Conservation (phyloP, 1,140 invertebrate species). For the Pectinophora gossypiella region DNA sequence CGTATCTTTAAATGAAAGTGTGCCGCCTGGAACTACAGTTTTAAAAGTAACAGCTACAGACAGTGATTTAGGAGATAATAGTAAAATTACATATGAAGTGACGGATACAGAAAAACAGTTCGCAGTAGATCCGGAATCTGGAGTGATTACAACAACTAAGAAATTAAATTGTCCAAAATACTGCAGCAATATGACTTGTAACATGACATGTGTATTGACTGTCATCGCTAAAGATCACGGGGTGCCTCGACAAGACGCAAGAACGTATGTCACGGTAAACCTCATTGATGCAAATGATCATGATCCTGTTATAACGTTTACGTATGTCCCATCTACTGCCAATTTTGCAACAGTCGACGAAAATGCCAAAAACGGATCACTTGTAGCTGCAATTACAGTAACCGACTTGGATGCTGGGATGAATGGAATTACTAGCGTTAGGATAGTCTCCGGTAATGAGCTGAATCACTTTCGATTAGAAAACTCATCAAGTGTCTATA, state of each 20-base stretch:
- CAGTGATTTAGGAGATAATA: slow-evolving; percentile 93
- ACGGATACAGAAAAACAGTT: slow-evolving; percentile 91
- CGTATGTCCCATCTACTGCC: slow-evolving; percentile 89
- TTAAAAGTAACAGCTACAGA: slow-evolving; percentile 94
- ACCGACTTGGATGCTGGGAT: slow-evolving; percentile 92
- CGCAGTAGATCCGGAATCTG: slow-evolving; percentile 91
- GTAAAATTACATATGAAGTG: slow-evolving; percentile 93
- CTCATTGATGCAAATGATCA: slow-evolving; percentile 96
- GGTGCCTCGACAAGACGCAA: slow-evolving; percentile 90
- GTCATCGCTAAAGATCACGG: slow-evolving; percentile 96
- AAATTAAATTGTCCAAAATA: slow-evolving; percentile 85
- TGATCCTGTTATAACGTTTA: slow-evolving; percentile 93
- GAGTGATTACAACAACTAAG: slow-evolving; percentile 88
- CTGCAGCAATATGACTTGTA: slow-evolving; percentile 78
- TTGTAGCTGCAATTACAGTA: slow-evolving; percentile 95
- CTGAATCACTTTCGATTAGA: slow-evolving; percentile 91
- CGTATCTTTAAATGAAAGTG: slow-evolving; percentile 93
- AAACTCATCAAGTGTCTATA: slow-evolving; percentile 89
- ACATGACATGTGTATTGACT: slow-evolving; percentile 95
- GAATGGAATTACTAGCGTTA: slow-evolving; percentile 91
- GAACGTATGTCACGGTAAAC: slow-evolving; percentile 96
- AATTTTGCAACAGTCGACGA: slow-evolving; percentile 94
- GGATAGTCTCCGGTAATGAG: slow-evolving; percentile 93
- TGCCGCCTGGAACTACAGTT: slow-evolving; percentile 89
- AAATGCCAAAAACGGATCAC: slow-evolving; percentile 90